These are phyloP conservation scores for Elysia chlorotica DNA, from an alignment of 1,140 invertebrate species.

Conservation along the genomic window DNA sequence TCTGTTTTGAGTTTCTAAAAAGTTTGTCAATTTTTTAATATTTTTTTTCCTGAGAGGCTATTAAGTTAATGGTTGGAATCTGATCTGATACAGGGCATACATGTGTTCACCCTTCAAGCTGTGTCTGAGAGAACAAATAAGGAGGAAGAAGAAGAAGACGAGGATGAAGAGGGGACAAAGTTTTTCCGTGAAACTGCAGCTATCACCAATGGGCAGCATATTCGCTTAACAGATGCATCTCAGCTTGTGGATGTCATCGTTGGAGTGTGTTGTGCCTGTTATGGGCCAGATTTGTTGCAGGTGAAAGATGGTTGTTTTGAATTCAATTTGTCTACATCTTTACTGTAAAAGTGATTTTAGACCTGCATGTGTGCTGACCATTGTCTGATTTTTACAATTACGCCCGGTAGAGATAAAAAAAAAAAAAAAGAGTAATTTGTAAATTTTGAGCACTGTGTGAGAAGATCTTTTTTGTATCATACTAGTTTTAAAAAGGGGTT, in stretches of 20 bases:
- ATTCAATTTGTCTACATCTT: not conserved
- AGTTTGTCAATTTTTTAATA: not conserved
- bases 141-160: not conserved
- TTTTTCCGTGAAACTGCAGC: conserved; percentile 14
- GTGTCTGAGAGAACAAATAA: not conserved
- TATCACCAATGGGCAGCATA: conserved; percentile 4
- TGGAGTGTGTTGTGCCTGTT: conserved; percentile 13
- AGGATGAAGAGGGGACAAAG: conserved; percentile 9
- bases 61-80: no score
- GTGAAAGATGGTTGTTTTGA: conserved; percentile 1
- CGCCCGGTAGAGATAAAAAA: no score
- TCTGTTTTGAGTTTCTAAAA: not conserved
- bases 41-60: not conserved
- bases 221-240: conserved; percentile 4
- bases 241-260: conserved; percentile 12
- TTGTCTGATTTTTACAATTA: no score
- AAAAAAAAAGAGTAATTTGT: no score
- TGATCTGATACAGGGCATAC: conserved; percentile 23
- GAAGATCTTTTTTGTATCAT: no score
- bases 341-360: not conserved
- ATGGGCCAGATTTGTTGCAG: conserved; percentile 17
- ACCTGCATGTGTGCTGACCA: no score
- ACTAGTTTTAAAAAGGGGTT: no score
- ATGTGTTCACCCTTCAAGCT: conserved; percentile 23
- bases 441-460: no score